A percentile compares a stretch with the other conserved stretches of the same genome.
phyloP scores from a whole-genome alignment of 2,797 vertebrate genomes.

The Parauchenoglanis punctatus region DNA sequence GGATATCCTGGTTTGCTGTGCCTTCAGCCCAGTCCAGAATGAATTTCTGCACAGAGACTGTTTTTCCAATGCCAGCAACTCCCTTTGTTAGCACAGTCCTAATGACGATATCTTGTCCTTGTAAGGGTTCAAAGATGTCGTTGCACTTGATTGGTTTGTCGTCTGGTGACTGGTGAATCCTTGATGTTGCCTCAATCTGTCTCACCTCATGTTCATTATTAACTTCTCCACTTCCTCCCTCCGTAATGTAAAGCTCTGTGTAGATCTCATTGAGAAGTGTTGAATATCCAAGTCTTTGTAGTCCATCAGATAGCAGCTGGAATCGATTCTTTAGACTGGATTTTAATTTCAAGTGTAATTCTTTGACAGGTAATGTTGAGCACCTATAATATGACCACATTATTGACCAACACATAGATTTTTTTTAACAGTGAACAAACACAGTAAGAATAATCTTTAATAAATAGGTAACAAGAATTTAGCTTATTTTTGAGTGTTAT shows the following conservation, averaged over 20 bases:
- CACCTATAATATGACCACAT: neutral
- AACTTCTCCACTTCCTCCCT: slow-evolving; percentile 41
- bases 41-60: slow-evolving; percentile 59
- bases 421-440: neutral
- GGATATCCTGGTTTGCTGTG: slow-evolving; percentile 48
- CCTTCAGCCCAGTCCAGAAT: slow-evolving; percentile 56
- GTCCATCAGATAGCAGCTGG: slow-evolving; percentile 16
- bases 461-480: neutral
- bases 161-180: neutral
- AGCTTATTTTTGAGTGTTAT: neutral
- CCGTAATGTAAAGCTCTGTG: slow-evolving; percentile 49
- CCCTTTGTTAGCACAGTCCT: slow-evolving; percentile 58
- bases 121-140: slow-evolving; percentile 49
- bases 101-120: slow-evolving; percentile 15
- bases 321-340: slow-evolving; percentile 15
- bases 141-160: slow-evolving; percentile 41
- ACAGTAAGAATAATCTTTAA: neutral
- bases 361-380: neutral
- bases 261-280: slow-evolving; percentile 39
- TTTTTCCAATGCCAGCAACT: slow-evolving; percentile 60
- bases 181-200: slow-evolving; percentile 43
- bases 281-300: slow-evolving; percentile 5
- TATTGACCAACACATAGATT: neutral
- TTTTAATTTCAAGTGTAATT: slow-evolving; percentile 10
- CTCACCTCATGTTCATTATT: slow-evolving; percentile 49